These are phyloP conservation scores for Leptestheria dahalacensis DNA, from an alignment of 1,140 invertebrate genomes.

Conservation along the genomic window DNA sequence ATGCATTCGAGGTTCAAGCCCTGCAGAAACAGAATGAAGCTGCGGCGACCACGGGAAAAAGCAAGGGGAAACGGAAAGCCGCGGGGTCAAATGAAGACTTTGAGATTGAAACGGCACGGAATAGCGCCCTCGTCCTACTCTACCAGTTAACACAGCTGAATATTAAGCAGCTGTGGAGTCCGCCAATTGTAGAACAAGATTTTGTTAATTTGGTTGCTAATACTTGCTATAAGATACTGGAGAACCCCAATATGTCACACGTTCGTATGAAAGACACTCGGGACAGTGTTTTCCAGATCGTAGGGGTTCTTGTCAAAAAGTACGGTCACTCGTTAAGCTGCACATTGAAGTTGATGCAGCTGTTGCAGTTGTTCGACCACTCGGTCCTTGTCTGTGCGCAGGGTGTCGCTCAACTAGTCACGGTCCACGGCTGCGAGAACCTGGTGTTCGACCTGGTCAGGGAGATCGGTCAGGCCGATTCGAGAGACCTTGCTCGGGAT, in stretches of 20 bases:
- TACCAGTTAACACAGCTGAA: slow-evolving; percentile 47
- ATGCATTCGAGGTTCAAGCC: slow-evolving; percentile 24
- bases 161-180: slow-evolving; percentile 57
- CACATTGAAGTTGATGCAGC: slow-evolving; percentile 48
- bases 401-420: slow-evolving; percentile 46
- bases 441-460: slow-evolving; percentile 53
- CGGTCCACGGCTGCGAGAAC: slow-evolving; percentile 41
- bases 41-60: slow-evolving; percentile 20
- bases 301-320: slow-evolving; percentile 61
- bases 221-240: slow-evolving; percentile 57
- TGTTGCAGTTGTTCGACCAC: slow-evolving; percentile 56
- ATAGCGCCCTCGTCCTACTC: slow-evolving; percentile 45
- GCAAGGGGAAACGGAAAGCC: slow-evolving; percentile 23
- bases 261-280: slow-evolving; percentile 44
- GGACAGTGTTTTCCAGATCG: slow-evolving; percentile 55
- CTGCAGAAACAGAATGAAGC: slow-evolving; percentile 23
- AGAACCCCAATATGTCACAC: slow-evolving; percentile 38
- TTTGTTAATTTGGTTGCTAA: slow-evolving; percentile 57
- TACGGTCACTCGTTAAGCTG: slow-evolving; percentile 59
- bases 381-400: slow-evolving; percentile 46
- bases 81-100: slow-evolving; percentile 28
- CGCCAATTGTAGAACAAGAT: slow-evolving; percentile 62
- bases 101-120: slow-evolving; percentile 40
- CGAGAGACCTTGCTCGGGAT: slow-evolving; percentile 33
- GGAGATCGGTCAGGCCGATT: slow-evolving; percentile 46